These are phyloP conservation scores for Metalampra italica DNA, from an alignment of 2,888 invertebrate species.

Conservation along the genomic window DNA sequence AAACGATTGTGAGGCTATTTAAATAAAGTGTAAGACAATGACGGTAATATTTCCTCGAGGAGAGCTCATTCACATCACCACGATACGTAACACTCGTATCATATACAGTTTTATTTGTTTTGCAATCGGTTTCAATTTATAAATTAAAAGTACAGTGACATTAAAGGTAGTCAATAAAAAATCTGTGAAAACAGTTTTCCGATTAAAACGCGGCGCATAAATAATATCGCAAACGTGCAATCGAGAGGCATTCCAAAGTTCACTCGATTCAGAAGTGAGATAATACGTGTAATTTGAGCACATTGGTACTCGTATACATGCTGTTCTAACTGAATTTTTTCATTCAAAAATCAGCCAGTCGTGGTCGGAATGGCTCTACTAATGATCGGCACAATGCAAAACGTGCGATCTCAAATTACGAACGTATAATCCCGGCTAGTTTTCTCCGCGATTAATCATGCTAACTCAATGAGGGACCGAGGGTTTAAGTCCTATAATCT, in stretches of 20 bases:
- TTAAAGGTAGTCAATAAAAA: not conserved
- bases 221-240: slow-evolving; percentile 42
- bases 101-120: not conserved
- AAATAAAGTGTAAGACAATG: slow-evolving; percentile 35
- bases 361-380: slow-evolving; percentile 51
- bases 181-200: slow-evolving; percentile 10
- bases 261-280: slow-evolving; percentile 33
- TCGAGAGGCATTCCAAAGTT: slow-evolving; percentile 38
- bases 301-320: slow-evolving; percentile 36
- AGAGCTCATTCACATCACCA: slow-evolving; percentile 15
- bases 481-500: slow-evolving; percentile 69
- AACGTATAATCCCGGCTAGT: slow-evolving; percentile 56
- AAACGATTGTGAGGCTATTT: slow-evolving; percentile 36
- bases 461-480: slow-evolving; percentile 61
- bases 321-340: slow-evolving; percentile 41
- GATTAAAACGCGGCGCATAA: slow-evolving; percentile 26
- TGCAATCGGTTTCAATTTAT: not conserved
- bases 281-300: slow-evolving; percentile 54
- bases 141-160: not conserved
- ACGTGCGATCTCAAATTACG: slow-evolving; percentile 56
- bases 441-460: slow-evolving; percentile 72
- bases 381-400: slow-evolving; percentile 50
- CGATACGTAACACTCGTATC: not conserved
- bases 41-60: slow-evolving; percentile 18
- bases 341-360: slow-evolving; percentile 41